Evolutionary conservation across 1,140 invertebrate species (phyloP), one percentile per base, ranked within the genome.

Genomic region (Stegodyphus mimosarum): DNA sequence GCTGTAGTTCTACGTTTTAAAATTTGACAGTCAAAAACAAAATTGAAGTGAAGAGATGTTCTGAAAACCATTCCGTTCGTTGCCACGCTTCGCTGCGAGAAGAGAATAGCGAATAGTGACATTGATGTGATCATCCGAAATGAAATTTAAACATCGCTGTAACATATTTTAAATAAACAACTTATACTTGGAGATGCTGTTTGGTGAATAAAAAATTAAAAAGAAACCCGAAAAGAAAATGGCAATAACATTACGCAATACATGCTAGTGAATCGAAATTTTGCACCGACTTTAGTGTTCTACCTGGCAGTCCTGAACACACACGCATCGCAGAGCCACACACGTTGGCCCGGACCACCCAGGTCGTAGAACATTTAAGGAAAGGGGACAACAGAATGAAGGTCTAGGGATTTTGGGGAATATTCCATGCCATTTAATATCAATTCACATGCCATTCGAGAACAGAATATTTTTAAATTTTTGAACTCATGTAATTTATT

Each of bases 331-430:
- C 11, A 13, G 11, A 67, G 64, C 64, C 64, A 67, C 64, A 67
- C 64, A 67, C 64, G 64, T 67, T 17, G 64, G 64, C 64, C 64
- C 64, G 64, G 64, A 67, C 64, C 64, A 67, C 64, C 64, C 64
- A 67, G 17, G 64, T 67, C n/a, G 64, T n/a, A n/a, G 15, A 67
- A 67, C 11, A n/a, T 33, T 33, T 33, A 18, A 17, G 64, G 64
- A 67, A 67, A n/a, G 17, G 64, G n/a, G 7, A 67, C 9, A 67
- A n/a, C 55, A 6, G 33, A 33, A 33, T 33, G 33, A 33, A 33
- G 33, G 33, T 33, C 33, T 33, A 33, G 33, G 33, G 33, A 33
- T 33, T 33, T 33, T 33, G 33, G 33, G 33, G 33, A 33, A 33
- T 33, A 33, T 33, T 33, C n/a, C n/a, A n/a, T n/a, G n/a, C n/a